Evolutionary conservation across 1,140 invertebrate species (phyloP).

Genomic region (Gonioctena quinquepunctata): DNA sequence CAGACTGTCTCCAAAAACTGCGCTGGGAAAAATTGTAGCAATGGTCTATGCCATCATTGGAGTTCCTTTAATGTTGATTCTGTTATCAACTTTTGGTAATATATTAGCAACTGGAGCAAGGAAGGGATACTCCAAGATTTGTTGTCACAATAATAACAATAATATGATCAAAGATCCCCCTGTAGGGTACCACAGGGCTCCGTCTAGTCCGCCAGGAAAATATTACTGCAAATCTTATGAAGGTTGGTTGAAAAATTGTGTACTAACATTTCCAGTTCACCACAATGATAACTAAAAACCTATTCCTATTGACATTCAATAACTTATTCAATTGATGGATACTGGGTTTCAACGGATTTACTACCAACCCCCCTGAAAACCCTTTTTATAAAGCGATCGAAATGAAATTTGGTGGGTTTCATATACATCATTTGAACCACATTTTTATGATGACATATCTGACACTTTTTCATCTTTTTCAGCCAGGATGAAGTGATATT

Average conservation of each 20-base stretch:
- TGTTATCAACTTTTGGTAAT: conserved; percentile 83
- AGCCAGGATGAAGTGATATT: too few species aligned
- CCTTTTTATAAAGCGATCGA: too few species aligned
- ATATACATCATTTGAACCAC: too few species aligned
- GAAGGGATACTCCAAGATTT: conserved; percentile 70
- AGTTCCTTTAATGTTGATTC: conserved; percentile 85
- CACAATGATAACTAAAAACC: neutral
- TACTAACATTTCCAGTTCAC: too few species aligned
- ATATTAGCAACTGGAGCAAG: conserved; percentile 75
- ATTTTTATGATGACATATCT: too few species aligned
- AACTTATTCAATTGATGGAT: too few species aligned
- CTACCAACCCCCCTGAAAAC: too few species aligned
- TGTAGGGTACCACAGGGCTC: conserved; percentile 52
- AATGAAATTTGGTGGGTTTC: too few species aligned
- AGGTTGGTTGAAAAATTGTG: conserved; percentile 37
- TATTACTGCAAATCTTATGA: conserved; percentile 42
- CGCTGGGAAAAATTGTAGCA: conserved; percentile 77
- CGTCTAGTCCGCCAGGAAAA: conserved; percentile 46
- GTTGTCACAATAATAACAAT: conserved; percentile 58
- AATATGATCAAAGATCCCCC: conserved; percentile 33
- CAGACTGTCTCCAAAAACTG: conserved; percentile 76
- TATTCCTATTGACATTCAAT: neutral
- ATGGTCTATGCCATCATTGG: conserved; percentile 85
- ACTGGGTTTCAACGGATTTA: too few species aligned
- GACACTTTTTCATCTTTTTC: too few species aligned